A percentile compares a stretch with the other conserved stretches of the same genome.
These are phyloP conservation scores for Triops cancriformis DNA, from an alignment of 1,140 invertebrate genomes.

Conservation along the genomic window DNA sequence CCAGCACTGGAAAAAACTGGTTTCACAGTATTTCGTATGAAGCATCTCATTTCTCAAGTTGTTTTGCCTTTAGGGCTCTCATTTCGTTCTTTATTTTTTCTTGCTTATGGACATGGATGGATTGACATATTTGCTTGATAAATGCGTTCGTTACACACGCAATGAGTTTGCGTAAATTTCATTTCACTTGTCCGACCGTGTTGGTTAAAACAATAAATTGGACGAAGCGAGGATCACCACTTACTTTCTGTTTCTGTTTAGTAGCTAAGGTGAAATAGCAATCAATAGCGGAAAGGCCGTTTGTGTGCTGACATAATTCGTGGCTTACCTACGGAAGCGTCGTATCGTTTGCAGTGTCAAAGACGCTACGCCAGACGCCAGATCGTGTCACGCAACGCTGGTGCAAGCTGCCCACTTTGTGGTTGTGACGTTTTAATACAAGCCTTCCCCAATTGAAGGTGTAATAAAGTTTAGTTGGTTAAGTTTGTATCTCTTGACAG, in stretches of 20 bases:
- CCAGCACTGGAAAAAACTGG: not conserved
- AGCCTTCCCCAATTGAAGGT: no score
- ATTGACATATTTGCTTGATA: not conserved
- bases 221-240: not conserved
- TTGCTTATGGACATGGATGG: not conserved
- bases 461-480: no score
- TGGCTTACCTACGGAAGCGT: not conserved
- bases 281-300: not conserved
- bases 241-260: not conserved
- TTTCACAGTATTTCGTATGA: slow-evolving; percentile 1
- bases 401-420: not conserved
- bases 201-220: not conserved
- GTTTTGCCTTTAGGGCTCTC: not conserved
- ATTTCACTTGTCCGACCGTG: not conserved
- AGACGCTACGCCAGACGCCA: not conserved
- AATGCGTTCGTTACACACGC: not conserved
- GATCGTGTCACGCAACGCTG: not conserved
- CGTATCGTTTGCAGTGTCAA: not conserved
- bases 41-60: slow-evolving; percentile 10
- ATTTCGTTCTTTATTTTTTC: not conserved
- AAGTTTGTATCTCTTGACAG: no score
- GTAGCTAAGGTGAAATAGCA: not conserved
- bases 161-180: not conserved
- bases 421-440: not conserved
- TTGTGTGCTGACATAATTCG: slow-evolving; percentile 3